Percentiles rank a stretch among this genome's conserved stretches.
phyloP scores from a whole-genome alignment of 1,140 invertebrate genomes.

The Microplitis demolitor region DNA sequence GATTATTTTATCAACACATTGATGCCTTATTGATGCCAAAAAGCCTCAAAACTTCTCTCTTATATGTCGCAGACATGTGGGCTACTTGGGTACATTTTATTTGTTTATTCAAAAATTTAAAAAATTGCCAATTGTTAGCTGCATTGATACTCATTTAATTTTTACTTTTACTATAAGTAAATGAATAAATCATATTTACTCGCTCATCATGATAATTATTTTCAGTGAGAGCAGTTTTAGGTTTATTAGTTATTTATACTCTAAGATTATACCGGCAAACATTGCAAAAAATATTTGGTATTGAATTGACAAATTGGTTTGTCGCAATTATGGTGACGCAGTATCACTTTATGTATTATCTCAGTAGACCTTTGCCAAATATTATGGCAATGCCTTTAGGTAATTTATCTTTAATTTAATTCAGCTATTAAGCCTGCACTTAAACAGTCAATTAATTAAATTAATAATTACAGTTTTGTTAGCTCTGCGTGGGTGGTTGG shows the following conservation, averaged over 20 bases:
- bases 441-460: no score
- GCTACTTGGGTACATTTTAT: no score
- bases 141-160: no score
- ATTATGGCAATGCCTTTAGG: slow-evolving; percentile 92
- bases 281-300: slow-evolving; percentile 78
- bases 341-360: slow-evolving; percentile 98
- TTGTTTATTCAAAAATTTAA: no score
- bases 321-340: slow-evolving; percentile 86
- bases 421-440: no score
- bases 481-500: slow-evolving; percentile 85
- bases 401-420: slow-evolving; percentile 56
- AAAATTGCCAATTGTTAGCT: no score
- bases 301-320: slow-evolving; percentile 80
- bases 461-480: slow-evolving; percentile 75
- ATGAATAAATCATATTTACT: slow-evolving; percentile 15
- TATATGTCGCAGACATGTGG: no score
- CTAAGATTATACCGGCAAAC: slow-evolving; percentile 76
- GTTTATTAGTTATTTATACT: slow-evolving; percentile 73
- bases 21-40: no score
- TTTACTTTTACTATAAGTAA: slow-evolving; percentile 12
- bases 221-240: slow-evolving; percentile 84
- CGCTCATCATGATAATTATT: slow-evolving; percentile 46
- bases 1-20: no score
- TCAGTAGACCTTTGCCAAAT: slow-evolving; percentile 93
- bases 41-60: no score